Conservation (phyloP, 2,888 invertebrate genomes). For the Vannuccia rotundouncinata region DNA sequence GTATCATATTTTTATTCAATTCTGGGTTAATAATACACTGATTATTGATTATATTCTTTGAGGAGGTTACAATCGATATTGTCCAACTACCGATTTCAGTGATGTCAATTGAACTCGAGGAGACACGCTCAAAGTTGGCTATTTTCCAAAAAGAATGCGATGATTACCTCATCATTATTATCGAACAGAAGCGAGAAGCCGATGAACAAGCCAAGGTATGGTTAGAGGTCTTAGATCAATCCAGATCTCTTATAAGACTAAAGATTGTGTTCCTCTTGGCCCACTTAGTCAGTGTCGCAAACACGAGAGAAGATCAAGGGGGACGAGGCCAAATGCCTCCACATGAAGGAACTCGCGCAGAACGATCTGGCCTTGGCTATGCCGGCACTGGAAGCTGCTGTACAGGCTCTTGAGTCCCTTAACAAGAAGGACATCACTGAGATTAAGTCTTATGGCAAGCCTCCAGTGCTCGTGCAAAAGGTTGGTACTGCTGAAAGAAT, state of each 20-base stretch:
- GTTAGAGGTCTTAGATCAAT: not conserved
- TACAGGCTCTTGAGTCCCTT: constrained; percentile 57
- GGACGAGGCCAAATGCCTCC: constrained; percentile 73
- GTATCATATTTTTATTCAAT: not conserved
- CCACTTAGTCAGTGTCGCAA: constrained; percentile 62
- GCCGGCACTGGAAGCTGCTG: constrained; percentile 78
- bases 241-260: no score
- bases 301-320: constrained; percentile 69
- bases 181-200: constrained; percentile 71
- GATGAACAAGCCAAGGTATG: constrained; percentile 69
- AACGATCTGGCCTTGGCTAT: constrained; percentile 75
- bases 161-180: constrained; percentile 73
- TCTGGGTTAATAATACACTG: not conserved
- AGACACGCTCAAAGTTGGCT: constrained; percentile 64
- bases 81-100: constrained; percentile 48
- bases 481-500: constrained; percentile 25
- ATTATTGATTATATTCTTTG: not conserved
- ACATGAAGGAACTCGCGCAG: constrained; percentile 73
- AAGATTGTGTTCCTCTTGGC: no score
- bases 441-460: constrained; percentile 79
- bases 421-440: constrained; percentile 65
- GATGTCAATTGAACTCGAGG: constrained; percentile 75
- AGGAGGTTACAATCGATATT: not conserved
- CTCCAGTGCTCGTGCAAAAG: constrained; percentile 78
- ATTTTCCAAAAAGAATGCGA: constrained; percentile 76